Base-by-base conservation (phyloP, 2,797 vertebrate species). In the Channallabes apus region DNA sequence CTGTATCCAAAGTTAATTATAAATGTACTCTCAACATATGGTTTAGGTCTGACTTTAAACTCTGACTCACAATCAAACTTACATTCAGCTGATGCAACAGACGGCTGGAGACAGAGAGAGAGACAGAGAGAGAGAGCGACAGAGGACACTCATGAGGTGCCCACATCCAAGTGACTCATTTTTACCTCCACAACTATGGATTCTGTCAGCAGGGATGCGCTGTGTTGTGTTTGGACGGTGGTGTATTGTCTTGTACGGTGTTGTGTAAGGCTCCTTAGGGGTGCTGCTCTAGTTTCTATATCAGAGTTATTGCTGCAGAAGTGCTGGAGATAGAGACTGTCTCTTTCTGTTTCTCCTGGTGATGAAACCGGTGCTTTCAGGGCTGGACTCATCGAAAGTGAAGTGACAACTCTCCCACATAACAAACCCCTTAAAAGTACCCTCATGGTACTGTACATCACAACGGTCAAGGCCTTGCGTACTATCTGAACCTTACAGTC, bases 241-340 rank as follows among this genome's bases (percentile, higher is more conserved):
- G 59, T 35, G 22, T 64, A 64, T 20, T 41, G 59, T 27, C 35
- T 46, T 64, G 35, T 64, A 64, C 1, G 6, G 32, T 41, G 29
- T 61, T 85, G 67, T 82, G 67, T 65, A 64, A 82, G 86, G 56
- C 32, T 78, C 58, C 59, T 24, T 35, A 62, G 27, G 58, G 4
- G 61, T 83, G 84, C 83, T 72, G 75, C 72, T 82, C 82, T 68
- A 20, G 15, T 77, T 81, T 89, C 67, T 72, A 0, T 82, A 62
- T 72, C 65, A 41, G 32, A 85, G 72, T 72, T 69, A 59, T 27
- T 81, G 27, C 35, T 56, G 82, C 76, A 79, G 76, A 20, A 61
- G 58, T 71, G 71, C 80, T 83, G 62, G 51, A 32, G 27, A 27
- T 83, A 61, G 51, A 32, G 27, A 27, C 79, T 82, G 56, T 64